Percentiles rank a stretch among this genome's conserved stretches.
Conservation (phyloP, 2,797 vertebrate species). For the Ptychobarbus kaznakovi region DNA sequence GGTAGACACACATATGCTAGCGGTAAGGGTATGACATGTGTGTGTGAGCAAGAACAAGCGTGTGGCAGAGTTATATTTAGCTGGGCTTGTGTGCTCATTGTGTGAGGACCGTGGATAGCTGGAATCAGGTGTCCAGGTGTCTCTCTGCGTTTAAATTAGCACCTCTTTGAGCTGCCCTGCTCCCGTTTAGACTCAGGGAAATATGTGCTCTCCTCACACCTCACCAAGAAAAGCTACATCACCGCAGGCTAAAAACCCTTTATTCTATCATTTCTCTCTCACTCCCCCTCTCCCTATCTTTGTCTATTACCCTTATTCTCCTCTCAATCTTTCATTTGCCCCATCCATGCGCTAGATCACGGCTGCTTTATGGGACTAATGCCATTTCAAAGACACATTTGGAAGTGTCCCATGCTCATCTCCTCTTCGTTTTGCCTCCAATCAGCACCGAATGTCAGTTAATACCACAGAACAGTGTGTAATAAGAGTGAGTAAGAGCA, state of each 20-base stretch:
- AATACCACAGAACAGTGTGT: conserved; percentile 6
- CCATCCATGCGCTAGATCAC: not conserved
- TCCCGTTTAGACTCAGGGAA: conserved; percentile 47
- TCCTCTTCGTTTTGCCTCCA: not conserved
- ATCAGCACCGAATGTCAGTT: conserved; percentile 38
- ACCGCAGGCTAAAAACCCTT: conserved; percentile 50
- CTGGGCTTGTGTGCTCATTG: conserved; percentile 51
- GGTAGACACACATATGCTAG: conserved; percentile 24
- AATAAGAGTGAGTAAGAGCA: conserved; percentile 39
- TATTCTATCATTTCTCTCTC: conserved; percentile 18
- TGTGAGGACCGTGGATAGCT: conserved; percentile 35
- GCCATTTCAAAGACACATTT: conserved; percentile 59
- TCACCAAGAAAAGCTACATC: conserved; percentile 51
- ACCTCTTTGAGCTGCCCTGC: conserved; percentile 55
- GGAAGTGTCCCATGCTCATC: conserved; percentile 10
- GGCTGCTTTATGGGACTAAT: conserved; percentile 53
- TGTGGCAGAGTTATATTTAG: conserved; percentile 53
- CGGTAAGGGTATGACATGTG: conserved; percentile 19
- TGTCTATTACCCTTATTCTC: conserved; percentile 23
- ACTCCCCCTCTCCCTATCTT: not conserved
- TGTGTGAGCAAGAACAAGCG: conserved; percentile 24
- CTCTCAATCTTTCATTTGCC: conserved; percentile 24
- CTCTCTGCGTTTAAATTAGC: conserved; percentile 61
- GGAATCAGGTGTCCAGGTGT: conserved; percentile 58
- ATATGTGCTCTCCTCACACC: conserved; percentile 52